Evolutionary conservation across 2,888 invertebrate genomes (phyloP).

Genomic region (Entomobrya proxima): DNA sequence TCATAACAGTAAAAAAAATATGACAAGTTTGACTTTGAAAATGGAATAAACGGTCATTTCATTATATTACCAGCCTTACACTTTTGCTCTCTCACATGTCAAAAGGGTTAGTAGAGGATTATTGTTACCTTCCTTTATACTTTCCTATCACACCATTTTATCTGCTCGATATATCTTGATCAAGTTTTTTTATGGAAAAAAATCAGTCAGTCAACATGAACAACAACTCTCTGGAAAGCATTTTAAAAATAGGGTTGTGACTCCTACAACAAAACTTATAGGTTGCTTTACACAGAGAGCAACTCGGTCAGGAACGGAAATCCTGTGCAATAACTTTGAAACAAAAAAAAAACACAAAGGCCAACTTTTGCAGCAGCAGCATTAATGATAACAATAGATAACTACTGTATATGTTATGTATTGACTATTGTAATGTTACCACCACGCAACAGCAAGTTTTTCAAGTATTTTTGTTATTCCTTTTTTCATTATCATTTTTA

Average conservation of each 20-base stretch:
- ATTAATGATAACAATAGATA: conserved; percentile 32
- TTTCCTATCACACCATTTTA: conserved; percentile 65
- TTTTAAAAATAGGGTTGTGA: conserved; percentile 37
- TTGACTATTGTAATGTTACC: neutral
- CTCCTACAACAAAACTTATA: neutral
- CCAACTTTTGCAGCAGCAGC: conserved; percentile 4
- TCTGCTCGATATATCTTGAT: conserved; percentile 75
- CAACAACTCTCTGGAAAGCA: neutral
- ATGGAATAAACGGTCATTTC: conserved; percentile 41
- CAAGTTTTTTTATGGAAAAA: conserved; percentile 61
- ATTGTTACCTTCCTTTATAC: conserved; percentile 19
- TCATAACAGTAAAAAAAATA: no score
- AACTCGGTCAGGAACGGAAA: conserved; percentile 75
- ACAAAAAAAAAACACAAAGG: conserved; percentile 41
- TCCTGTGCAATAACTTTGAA: conserved; percentile 75
- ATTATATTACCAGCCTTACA: neutral
- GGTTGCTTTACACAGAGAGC: conserved; percentile 14
- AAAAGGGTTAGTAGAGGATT: neutral
- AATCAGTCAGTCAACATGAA: conserved; percentile 57
- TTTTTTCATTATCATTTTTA: conserved; percentile 25
- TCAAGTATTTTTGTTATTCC: conserved; percentile 2
- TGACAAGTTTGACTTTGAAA: no score
- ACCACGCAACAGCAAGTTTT: conserved; percentile 3
- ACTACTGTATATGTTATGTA: conserved; percentile 14
- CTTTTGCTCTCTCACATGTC: neutral